phyloP scores from a whole-genome alignment of 2,113 vertebrate species.

The Prolemur simus region DNA sequence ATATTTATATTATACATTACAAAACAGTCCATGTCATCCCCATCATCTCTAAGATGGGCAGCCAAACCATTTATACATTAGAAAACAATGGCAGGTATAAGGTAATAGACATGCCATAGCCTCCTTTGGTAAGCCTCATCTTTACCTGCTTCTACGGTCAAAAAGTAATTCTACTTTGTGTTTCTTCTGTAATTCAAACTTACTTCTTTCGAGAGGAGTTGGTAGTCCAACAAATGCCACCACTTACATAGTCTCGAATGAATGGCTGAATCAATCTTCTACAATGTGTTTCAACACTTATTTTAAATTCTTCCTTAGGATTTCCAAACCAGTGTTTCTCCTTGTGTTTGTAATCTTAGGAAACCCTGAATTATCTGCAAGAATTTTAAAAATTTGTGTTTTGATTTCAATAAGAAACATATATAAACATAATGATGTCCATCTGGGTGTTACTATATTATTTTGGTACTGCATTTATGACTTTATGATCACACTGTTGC shows the following conservation, averaged over 20 bases:
- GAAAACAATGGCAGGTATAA: not conserved
- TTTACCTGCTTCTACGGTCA: slow-evolving; percentile 10
- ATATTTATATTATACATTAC: not conserved
- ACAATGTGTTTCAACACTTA: not conserved
- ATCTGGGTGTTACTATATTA: not conserved
- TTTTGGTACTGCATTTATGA: not conserved
- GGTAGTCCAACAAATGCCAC: slow-evolving; percentile 2
- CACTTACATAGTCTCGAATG: not conserved
- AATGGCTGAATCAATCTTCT: not conserved
- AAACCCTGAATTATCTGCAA: not conserved
- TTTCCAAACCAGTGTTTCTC: slow-evolving; percentile 36
- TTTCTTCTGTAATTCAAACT: slow-evolving; percentile 20
- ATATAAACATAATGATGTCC: not conserved
- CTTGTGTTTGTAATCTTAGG: not conserved
- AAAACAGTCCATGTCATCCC: not conserved
- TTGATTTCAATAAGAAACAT: not conserved
- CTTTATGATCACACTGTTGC: not conserved
- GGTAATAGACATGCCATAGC: not conserved
- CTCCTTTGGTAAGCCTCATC: not conserved
- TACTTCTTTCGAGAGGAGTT: slow-evolving; percentile 6
- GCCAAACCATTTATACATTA: not conserved
- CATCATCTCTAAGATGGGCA: not conserved
- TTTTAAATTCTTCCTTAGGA: slow-evolving; percentile 4
- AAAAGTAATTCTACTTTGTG: not conserved
- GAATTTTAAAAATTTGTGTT: not conserved